Conservation (phyloP, 2,888 invertebrate genomes). For the Macaria liturata region DNA sequence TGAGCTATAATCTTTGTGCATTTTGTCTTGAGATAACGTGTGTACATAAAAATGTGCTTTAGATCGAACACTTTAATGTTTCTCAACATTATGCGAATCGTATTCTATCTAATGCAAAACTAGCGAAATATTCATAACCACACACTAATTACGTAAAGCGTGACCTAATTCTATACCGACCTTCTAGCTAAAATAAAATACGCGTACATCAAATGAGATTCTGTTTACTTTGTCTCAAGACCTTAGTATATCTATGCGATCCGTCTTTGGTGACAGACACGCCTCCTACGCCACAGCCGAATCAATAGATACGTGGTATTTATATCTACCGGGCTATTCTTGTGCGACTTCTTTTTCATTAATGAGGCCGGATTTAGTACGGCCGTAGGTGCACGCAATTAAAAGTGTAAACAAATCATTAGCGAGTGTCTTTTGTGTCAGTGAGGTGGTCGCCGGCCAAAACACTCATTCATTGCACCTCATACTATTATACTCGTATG, state of each 20-base stretch:
- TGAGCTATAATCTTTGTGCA: too few species aligned
- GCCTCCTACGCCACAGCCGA: slow-evolving; percentile 22
- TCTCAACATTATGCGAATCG: too few species aligned
- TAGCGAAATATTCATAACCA: slow-evolving; percentile 32
- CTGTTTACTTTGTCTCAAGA: slow-evolving; percentile 30
- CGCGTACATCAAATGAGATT: slow-evolving; percentile 32
- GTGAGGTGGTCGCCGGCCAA: slow-evolving; percentile 17
- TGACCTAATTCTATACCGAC: slow-evolving; percentile 43
- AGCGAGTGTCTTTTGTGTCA: slow-evolving; percentile 20
- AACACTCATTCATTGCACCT: slow-evolving; percentile 21
- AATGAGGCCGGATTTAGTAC: slow-evolving; percentile 17
- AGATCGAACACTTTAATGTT: too few species aligned
- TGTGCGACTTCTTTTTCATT: slow-evolving; percentile 12
- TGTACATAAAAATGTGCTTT: too few species aligned
- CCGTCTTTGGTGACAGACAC: slow-evolving; percentile 19
- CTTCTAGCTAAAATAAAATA: slow-evolving; percentile 45
- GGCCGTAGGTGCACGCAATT: slow-evolving; percentile 11
- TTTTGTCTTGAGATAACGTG: too few species aligned
- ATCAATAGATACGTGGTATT: slow-evolving; percentile 16
- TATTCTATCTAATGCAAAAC: too few species aligned
- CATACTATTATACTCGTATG: too few species aligned
- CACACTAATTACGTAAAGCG: slow-evolving; percentile 42
- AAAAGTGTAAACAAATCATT: slow-evolving; percentile 32
- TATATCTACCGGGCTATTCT: slow-evolving; percentile 20
- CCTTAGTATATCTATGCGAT: slow-evolving; percentile 24